These are phyloP conservation scores for Acrocephalus arundinaceus DNA, from an alignment of 2,113 vertebrate genomes.

Conservation along the genomic window DNA sequence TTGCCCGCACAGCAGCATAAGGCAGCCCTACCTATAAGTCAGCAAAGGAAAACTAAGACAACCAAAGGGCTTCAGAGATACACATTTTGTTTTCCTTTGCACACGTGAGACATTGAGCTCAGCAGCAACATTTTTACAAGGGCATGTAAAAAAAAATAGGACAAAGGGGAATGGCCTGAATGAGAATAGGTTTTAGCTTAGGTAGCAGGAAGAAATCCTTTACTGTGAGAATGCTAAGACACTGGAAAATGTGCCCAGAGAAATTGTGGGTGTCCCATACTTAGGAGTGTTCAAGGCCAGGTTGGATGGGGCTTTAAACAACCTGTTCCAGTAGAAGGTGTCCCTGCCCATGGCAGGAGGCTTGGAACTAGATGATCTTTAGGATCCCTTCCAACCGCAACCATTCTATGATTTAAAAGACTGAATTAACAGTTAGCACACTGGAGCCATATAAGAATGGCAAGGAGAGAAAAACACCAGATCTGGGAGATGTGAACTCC, in stretches of 20 bases:
- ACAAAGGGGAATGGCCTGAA: neutral
- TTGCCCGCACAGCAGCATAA: neutral
- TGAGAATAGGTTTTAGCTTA: neutral
- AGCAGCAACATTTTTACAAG: neutral
- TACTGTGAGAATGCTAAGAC: neutral
- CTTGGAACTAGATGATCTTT: neutral
- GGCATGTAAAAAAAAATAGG: neutral
- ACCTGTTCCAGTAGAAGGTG: neutral
- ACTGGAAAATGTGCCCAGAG: neutral
- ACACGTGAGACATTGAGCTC: fast-evolving
- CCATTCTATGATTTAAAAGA: neutral
- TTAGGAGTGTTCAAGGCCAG: neutral
- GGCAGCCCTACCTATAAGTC: neutral
- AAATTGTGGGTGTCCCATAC: neutral
- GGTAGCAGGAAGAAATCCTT: neutral
- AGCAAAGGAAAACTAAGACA: conserved; percentile 9
- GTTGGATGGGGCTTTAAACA: neutral
- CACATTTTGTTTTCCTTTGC: neutral
- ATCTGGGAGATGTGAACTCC: neutral
- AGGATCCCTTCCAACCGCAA: neutral
- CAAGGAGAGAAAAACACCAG: neutral
- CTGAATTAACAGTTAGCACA: neutral
- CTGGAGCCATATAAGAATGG: neutral
- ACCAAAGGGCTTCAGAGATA: neutral
- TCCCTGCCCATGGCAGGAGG: neutral